Percentiles rank a stretch among this genome's conserved stretches.
Conservation (phyloP, 2,797 vertebrate genomes). For the Babyrousa celebensis region DNA sequence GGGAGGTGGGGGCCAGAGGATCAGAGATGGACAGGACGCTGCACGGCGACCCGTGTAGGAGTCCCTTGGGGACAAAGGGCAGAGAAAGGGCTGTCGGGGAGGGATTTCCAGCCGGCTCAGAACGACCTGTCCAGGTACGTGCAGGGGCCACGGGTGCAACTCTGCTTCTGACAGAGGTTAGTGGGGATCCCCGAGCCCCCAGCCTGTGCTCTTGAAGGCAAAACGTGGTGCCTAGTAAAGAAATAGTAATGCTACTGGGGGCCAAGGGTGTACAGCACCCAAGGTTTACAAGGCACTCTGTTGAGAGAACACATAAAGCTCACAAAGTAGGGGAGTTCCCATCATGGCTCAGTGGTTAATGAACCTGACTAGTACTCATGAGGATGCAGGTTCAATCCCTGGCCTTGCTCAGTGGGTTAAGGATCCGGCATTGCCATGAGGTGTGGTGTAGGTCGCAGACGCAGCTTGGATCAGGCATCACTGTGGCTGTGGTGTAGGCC, state of each 20-base stretch:
- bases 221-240: neutral
- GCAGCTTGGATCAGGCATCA: too few species aligned
- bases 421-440: too few species aligned
- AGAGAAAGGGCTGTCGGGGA: accelerated
- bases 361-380: too few species aligned
- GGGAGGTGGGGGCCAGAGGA: neutral
- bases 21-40: accelerated
- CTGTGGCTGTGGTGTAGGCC: too few species aligned
- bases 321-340: neutral
- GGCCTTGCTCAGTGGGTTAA: too few species aligned
- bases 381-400: too few species aligned
- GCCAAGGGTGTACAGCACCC: accelerated
- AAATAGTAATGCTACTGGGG: neutral
- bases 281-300: neutral
- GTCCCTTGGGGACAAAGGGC: neutral
- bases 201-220: neutral
- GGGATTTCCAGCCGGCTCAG: accelerated
- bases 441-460: too few species aligned
- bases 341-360: too few species aligned
- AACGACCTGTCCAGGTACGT: accelerated
- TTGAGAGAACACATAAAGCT: neutral
- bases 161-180: neutral
- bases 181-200: neutral
- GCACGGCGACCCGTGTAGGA: accelerated
- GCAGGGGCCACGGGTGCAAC: accelerated